Evolutionary conservation across 1,140 invertebrate genomes (phyloP).

Genomic region (Bradysia coprophila): DNA sequence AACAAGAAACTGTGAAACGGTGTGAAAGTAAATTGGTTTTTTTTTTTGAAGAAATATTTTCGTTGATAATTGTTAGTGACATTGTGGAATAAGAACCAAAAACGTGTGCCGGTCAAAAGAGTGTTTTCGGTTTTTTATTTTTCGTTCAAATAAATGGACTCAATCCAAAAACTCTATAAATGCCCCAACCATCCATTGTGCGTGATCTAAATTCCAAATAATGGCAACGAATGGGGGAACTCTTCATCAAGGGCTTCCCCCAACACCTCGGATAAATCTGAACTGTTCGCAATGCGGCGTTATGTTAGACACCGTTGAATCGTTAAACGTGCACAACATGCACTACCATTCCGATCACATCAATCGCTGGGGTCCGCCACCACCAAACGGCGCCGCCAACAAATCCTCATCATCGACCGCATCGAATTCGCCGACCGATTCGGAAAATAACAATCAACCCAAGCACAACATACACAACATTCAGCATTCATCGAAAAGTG

Average conservation of each 20-base stretch:
- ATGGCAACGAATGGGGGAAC: constrained; percentile 3
- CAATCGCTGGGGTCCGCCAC: constrained; percentile 1
- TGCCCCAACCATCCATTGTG: too few relatives aligned
- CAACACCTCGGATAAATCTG: not conserved
- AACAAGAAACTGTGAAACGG: not conserved
- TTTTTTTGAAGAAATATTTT: too few relatives aligned
- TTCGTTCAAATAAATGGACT: too few relatives aligned
- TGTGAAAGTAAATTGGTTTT: too few relatives aligned
- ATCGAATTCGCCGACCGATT: constrained; percentile 4
- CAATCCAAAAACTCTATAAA: too few relatives aligned
- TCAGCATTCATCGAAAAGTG: not conserved
- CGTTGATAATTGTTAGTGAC: too few relatives aligned
- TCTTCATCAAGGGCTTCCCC: constrained; percentile 1
- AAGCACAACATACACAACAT: not conserved
- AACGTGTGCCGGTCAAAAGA: too few relatives aligned
- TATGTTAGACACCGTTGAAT: constrained; percentile 1
- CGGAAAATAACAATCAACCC: constrained; percentile 4
- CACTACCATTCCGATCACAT: constrained; percentile 3
- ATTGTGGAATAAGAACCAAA: too few relatives aligned
- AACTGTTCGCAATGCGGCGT: constrained; percentile 2
- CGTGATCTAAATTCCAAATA: not conserved
- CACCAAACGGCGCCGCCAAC: not conserved
- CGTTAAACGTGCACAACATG: constrained; percentile 5
- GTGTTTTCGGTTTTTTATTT: too few relatives aligned
- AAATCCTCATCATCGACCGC: not conserved